phyloP scores from a whole-genome alignment of 2,113 vertebrate genomes.

The Siniperca knerii region DNA sequence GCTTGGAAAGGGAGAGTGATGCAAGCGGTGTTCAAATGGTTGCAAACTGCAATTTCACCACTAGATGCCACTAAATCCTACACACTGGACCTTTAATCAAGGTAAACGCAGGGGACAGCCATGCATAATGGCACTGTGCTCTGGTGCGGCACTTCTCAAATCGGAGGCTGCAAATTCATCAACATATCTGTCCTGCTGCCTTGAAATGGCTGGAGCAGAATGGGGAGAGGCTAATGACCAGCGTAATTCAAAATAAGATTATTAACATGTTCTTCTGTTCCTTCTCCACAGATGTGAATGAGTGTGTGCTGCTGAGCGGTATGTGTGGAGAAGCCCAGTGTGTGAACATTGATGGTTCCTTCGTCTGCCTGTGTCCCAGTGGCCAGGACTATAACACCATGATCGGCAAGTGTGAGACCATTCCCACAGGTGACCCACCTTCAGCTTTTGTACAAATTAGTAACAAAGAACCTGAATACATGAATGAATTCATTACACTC shows the following conservation, averaged over 20 bases:
- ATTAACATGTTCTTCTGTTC: neutral
- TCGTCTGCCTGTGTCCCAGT: constrained; percentile 90
- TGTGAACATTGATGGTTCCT: constrained; percentile 93
- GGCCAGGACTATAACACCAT: constrained; percentile 92
- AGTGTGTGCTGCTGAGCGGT: constrained; percentile 93
- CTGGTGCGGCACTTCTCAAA: no score
- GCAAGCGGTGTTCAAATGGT: no score
- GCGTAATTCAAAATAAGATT: neutral
- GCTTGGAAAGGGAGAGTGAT: no score
- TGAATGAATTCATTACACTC: neutral
- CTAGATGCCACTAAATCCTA: no score
- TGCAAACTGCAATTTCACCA: no score
- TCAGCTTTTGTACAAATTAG: neutral
- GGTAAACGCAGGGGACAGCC: no score
- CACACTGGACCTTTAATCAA: no score
- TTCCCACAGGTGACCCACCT: constrained; percentile 84
- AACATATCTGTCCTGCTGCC: no score
- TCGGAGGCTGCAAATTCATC: no score
- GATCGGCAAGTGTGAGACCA: constrained; percentile 89
- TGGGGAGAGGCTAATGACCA: no score
- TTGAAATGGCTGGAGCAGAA: no score
- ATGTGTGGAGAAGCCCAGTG: constrained; percentile 96
- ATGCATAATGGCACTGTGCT: no score
- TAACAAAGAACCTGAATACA: neutral
- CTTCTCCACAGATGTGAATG: constrained; percentile 90